Base-by-base conservation (phyloP, 1,140 invertebrate genomes). In the Drosophila novamexicana region DNA sequence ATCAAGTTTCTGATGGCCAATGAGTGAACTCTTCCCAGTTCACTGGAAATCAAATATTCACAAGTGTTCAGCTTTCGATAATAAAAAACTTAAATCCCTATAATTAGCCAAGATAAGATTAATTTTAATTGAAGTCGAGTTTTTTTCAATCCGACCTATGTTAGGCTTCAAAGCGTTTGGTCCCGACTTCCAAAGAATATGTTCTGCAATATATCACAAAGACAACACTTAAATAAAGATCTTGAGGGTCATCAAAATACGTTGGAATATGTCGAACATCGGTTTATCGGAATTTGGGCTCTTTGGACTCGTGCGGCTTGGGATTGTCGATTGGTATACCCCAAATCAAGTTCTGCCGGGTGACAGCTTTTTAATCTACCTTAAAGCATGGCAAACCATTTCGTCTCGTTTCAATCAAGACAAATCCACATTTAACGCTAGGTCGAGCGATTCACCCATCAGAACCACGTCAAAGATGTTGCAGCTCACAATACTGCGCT, bases 1-100 rank as follows among this genome's bases (percentile, higher is more conserved):
- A 36, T 88, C 0, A 73, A 88, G 39, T 67, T 82, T 29, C 1
- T 67, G 18, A n/a, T 10, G 1, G 40, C 9, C 5, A 22, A 8
- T 12, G 18, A 50, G 7, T 29, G 16, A 57, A 8, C 4, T 16
- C n/a, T 7, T 29, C 22, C 22, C 22, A 29, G 42, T 22, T 29
- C 45, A 29, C 22, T 29, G 22, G 22, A 29, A 0, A 5, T 29
- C 3, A 29, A 29, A 6, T 29, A 5, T 29, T 49, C 10, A 29
- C 22, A 0, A 12, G 12, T 29, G 10, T 18, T 6, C 18, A 29
- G 22, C 47, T 32, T 6, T 49, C 22, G 18, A 52, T 52, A 36
- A 52, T 34, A 29, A 29, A 29, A 29, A 5, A 0, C 4, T 29
- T 29, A 6, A 29, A 29, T 0, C 22, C 22, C 22, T 5, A 29